Evolutionary conservation across 2,888 invertebrate species (phyloP).

Genomic region (Tipula confusa): DNA sequence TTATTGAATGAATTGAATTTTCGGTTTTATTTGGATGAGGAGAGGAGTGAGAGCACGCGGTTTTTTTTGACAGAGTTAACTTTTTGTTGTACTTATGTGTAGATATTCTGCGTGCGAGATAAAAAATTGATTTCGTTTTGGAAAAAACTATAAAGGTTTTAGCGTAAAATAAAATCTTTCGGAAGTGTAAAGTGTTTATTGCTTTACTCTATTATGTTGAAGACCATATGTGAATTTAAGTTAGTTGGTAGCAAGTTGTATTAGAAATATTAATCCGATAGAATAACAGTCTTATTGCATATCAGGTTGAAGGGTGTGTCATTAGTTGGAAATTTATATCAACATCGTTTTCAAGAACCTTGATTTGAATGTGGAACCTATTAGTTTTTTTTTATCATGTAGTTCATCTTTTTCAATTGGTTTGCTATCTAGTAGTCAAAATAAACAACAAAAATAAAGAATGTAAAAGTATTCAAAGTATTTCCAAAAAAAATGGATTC

Average conservation of each 20-base stretch:
- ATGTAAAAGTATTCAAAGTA: too few species aligned
- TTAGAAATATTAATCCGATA: too few species aligned
- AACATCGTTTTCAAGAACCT: too few species aligned
- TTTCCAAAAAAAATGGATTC: too few species aligned
- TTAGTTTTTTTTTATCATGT: too few species aligned
- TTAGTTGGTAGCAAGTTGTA: not conserved
- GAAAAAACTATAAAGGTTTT: not conserved
- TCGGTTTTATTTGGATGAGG: not conserved
- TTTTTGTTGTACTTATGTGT: not conserved
- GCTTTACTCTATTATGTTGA: not conserved
- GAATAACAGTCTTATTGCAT: too few species aligned
- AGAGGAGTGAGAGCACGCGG: not conserved
- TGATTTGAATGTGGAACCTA: too few species aligned
- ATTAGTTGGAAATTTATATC: too few species aligned
- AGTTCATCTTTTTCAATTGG: too few species aligned
- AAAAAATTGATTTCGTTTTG: slow-evolving; percentile 20
- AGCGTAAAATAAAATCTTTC: not conserved
- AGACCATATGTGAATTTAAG: not conserved
- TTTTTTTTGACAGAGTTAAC: not conserved
- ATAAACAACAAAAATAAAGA: too few species aligned
- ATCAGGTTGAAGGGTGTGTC: too few species aligned
- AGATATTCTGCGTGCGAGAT: not conserved
- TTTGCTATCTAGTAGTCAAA: too few species aligned
- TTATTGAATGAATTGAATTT: slow-evolving; percentile 5
- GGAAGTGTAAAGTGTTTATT: not conserved